phyloP scores from a whole-genome alignment of 2,888 invertebrate species.

The Criorhina ranunculi region DNA sequence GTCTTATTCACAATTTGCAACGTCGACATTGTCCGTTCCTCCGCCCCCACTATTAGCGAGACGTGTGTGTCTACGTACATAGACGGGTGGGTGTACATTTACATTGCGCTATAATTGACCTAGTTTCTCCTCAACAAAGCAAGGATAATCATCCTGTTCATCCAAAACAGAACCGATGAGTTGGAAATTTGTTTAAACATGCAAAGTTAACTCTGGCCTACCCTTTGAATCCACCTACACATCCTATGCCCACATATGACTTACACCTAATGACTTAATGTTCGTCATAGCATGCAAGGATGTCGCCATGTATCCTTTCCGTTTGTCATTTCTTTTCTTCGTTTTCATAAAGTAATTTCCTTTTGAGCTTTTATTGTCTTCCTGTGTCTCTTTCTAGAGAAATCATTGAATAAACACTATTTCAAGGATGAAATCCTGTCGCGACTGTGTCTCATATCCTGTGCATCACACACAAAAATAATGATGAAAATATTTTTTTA shows the following conservation, averaged over 20 bases:
- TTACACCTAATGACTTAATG: conserved; percentile 46
- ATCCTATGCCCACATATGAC: conserved; percentile 5
- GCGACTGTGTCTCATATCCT: conserved; percentile 44
- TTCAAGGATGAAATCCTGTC: conserved; percentile 50
- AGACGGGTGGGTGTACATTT: conserved; percentile 1
- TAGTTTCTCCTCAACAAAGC: conserved; percentile 44
- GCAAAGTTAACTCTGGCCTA: conserved; percentile 13
- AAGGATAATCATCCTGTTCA: conserved; percentile 62
- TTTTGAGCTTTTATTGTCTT: conserved; percentile 19
- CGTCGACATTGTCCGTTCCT: neutral
- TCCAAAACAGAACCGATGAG: conserved; percentile 43
- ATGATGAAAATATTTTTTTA: conserved; percentile 28
- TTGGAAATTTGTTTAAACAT: conserved; percentile 41
- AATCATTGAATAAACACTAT: conserved; percentile 26
- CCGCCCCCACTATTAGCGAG: neutral
- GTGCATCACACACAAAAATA: conserved; percentile 7
- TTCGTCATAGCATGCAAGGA: conserved; percentile 40
- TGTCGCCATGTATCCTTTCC: conserved; percentile 41
- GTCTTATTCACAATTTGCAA: conserved; percentile 14
- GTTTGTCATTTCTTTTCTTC: conserved; percentile 22
- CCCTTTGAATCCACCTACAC: neutral
- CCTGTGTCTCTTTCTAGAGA: conserved; percentile 8
- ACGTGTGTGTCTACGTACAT: neutral
- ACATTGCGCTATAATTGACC: conserved; percentile 50
- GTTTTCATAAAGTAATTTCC: conserved; percentile 45